Conservation (phyloP, 1,140 invertebrate species). For the Bombyx mori region DNA sequence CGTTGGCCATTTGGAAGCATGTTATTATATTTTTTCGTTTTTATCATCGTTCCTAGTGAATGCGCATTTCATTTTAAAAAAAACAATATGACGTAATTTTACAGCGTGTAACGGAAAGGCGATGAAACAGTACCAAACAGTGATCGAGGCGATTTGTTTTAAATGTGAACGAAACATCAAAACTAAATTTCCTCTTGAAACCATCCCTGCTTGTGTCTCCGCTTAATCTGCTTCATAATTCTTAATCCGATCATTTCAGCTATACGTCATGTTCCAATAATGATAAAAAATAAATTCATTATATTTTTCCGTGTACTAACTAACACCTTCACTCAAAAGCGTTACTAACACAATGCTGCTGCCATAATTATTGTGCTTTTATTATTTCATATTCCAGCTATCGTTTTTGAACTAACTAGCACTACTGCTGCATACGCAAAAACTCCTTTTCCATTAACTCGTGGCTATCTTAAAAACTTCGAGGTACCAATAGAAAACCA, state of each 20-base stretch:
- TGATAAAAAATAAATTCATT: too few species aligned
- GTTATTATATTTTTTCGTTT: constrained; percentile 12
- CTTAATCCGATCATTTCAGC: too few species aligned
- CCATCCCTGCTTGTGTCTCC: too few species aligned
- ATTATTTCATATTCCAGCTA: constrained; percentile 60
- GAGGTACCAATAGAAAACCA: constrained; percentile 11
- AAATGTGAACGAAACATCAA: not conserved
- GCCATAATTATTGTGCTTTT: constrained; percentile 46
- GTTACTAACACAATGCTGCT: constrained; percentile 24
- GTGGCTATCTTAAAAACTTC: constrained; percentile 44
- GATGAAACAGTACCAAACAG: too few species aligned
- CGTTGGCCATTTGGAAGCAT: constrained; percentile 24
- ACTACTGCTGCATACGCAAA: constrained; percentile 37
- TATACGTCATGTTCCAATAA: too few species aligned
- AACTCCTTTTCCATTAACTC: constrained; percentile 58
- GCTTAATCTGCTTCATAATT: too few species aligned
- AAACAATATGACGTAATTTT: not conserved
- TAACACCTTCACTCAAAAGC: too few species aligned
- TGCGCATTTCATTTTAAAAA: constrained; percentile 64
- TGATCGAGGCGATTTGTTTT: not conserved
- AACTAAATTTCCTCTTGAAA: not conserved
- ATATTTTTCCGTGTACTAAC: too few species aligned
- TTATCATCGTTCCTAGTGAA: constrained; percentile 29
- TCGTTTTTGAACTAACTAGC: constrained; percentile 30
- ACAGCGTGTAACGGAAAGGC: not conserved